Evolutionary conservation across 2,797 vertebrate genomes (phyloP).

Genomic region (Sebastes vulpes): DNA sequence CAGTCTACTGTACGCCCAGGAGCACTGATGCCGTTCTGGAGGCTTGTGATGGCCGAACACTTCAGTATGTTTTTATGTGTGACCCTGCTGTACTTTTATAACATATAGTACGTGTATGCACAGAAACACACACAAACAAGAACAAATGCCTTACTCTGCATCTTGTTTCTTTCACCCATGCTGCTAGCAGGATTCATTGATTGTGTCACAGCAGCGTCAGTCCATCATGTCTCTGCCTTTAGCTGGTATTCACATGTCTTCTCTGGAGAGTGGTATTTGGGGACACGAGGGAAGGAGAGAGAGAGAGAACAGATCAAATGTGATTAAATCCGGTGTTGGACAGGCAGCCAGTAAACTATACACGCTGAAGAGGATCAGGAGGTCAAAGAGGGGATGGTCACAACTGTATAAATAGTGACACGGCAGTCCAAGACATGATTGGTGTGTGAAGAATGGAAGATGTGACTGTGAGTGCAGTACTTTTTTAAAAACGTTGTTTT

Average conservation of each 20-base stretch:
- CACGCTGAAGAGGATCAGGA: slow-evolving; percentile 37
- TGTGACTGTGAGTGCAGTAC: not conserved
- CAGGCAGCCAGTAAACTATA: slow-evolving; percentile 44
- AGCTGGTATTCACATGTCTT: slow-evolving; percentile 10
- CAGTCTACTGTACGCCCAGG: not conserved
- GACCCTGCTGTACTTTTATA: not conserved
- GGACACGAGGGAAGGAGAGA: not conserved
- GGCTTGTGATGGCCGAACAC: not conserved
- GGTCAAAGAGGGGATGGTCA: slow-evolving; percentile 65
- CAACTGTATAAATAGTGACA: slow-evolving; percentile 52
- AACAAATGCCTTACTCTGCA: not conserved
- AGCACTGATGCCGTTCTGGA: not conserved
- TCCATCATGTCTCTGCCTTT: slow-evolving; percentile 5
- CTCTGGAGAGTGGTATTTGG: slow-evolving; percentile 3
- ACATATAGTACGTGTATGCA: not conserved
- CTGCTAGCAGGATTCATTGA: slow-evolving; percentile 6
- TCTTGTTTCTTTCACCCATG: not conserved
- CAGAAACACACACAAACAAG: not conserved
- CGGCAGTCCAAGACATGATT: slow-evolving; percentile 6
- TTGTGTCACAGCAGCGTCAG: slow-evolving; percentile 31
- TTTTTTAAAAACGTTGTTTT: not conserved
- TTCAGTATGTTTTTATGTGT: not conserved
- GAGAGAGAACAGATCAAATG: slow-evolving; percentile 27
- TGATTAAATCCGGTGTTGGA: slow-evolving; percentile 51
- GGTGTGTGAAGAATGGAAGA: slow-evolving; percentile 14